phyloP scores from a whole-genome alignment of 2,113 vertebrate genomes.

The Nerophis ophidion region DNA sequence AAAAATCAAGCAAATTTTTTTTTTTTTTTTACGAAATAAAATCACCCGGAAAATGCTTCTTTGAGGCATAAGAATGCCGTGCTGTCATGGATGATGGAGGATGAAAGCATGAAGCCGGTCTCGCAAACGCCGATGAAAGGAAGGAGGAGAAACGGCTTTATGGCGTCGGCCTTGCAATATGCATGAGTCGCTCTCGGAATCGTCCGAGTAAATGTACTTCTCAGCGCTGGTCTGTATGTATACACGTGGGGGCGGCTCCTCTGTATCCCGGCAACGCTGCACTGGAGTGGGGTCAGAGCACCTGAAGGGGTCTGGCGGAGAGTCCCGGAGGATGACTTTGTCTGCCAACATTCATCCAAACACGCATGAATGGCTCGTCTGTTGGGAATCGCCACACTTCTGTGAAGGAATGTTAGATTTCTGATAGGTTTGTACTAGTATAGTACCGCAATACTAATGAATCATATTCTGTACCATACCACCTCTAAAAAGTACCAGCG shows the following conservation, averaged over 20 bases:
- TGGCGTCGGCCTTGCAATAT: conserved; percentile 44
- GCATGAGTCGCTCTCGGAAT: conserved; percentile 42
- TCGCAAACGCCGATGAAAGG: background rate
- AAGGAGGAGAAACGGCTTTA: conserved; percentile 24
- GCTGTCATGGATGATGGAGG: background rate
- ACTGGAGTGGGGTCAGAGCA: conserved; percentile 7
- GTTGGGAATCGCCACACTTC: background rate
- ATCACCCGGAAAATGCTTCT: background rate
- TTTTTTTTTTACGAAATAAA: background rate
- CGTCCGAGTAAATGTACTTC: conserved; percentile 34
- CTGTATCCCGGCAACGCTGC: conserved; percentile 47
- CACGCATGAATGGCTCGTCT: background rate
- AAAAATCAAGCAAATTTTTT: too few species aligned
- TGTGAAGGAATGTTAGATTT: too few species aligned
- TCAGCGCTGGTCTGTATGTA: conserved; percentile 19
- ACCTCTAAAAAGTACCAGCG: too few species aligned
- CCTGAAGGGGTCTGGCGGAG: conserved; percentile 5
- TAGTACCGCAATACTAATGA: too few species aligned
- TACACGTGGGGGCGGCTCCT: conserved; percentile 20
- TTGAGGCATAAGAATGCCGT: background rate
- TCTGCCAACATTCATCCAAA: background rate
- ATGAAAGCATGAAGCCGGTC: background rate
- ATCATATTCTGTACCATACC: too few species aligned
- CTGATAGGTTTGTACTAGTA: too few species aligned
- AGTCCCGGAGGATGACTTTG: conserved; percentile 14